Conservation (phyloP, 2,888 invertebrate genomes). For the Vanessa cardui region DNA sequence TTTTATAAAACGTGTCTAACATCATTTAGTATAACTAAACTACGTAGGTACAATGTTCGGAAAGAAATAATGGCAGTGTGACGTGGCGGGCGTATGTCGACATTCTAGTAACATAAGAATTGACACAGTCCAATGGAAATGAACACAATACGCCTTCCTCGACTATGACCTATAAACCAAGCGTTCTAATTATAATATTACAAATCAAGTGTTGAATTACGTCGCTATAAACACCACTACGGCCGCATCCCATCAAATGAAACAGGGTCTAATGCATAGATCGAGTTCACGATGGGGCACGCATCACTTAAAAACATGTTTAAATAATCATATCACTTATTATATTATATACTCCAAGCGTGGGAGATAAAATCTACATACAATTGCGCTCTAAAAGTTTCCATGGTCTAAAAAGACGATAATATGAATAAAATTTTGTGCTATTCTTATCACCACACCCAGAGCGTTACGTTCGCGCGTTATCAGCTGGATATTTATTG, state of each 20-base stretch:
- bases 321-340: slow-evolving; percentile 37
- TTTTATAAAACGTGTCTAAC: slow-evolving; percentile 69
- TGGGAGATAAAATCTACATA: slow-evolving; percentile 47
- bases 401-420: slow-evolving; percentile 26
- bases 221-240: slow-evolving; percentile 48
- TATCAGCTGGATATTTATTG: slow-evolving; percentile 31
- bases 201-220: slow-evolving; percentile 68
- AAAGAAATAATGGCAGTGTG: slow-evolving; percentile 70
- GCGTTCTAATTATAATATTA: slow-evolving; percentile 65
- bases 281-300: slow-evolving; percentile 70
- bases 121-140: slow-evolving; percentile 84
- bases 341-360: slow-evolving; percentile 46
- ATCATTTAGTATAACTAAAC: slow-evolving; percentile 51
- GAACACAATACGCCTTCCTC: slow-evolving; percentile 69
- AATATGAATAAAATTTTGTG: slow-evolving; percentile 24
- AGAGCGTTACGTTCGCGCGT: slow-evolving; percentile 20
- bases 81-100: slow-evolving; percentile 82
- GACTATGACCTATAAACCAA: slow-evolving; percentile 57
- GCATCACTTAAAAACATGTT: slow-evolving; percentile 40
- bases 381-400: slow-evolving; percentile 33
- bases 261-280: slow-evolving; percentile 77
- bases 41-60: slow-evolving; percentile 52
- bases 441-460: slow-evolving; percentile 33
- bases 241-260: slow-evolving; percentile 66
- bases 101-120: slow-evolving; percentile 86